Evolutionary conservation across 2,888 invertebrate species (phyloP), one percentile per base, ranked within the genome.

Genomic region (Leptura quadrifasciata): DNA sequence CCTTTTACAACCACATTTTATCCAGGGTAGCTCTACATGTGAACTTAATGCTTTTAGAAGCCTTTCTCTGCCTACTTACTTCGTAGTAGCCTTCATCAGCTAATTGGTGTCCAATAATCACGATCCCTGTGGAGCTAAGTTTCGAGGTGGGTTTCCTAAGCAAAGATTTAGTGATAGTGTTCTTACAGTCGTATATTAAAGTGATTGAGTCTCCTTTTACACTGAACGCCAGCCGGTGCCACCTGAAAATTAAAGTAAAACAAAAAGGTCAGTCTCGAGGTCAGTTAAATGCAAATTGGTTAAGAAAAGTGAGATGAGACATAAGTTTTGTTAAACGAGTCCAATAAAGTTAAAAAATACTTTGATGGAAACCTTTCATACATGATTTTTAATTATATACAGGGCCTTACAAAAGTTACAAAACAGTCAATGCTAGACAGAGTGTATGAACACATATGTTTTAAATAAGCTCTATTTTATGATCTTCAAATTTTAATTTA

Each of bases 181-280:
- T 90, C 47, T 92, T 90, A 84, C 96, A 96, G 88, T 97, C 95
- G 71, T 94, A 90, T 63, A 96, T 91, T 72, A 96, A 87, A 0
- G 95, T 95, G 1, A 94, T 93, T 0, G 95, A 93, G 86, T 95
- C 93, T 0, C 96, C 95, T 89, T 96, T 96, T 63, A 97, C 91
- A 84, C 96, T 96, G 78, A 97, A 89, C 2, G 94, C 95, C 79
- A 97, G 85, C 57, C 96, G 93, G 88, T 97, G 96, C 97, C 97
- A 97, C 77, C 95, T 95, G 86, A 73, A 81, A 76, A 57, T 69
- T 47, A 69, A 72, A 24, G 27, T 31, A n/a, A n/a, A n/a, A n/a
- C n/a, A n/a, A n/a, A n/a, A n/a, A n/a, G n/a, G n/a, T n/a, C n/a
- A n/a, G n/a, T n/a, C n/a, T n/a, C n/a, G n/a, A n/a, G n/a, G n/a